Conservation (phyloP, 2,888 invertebrate genomes). For the Drosophila longiperda region DNA sequence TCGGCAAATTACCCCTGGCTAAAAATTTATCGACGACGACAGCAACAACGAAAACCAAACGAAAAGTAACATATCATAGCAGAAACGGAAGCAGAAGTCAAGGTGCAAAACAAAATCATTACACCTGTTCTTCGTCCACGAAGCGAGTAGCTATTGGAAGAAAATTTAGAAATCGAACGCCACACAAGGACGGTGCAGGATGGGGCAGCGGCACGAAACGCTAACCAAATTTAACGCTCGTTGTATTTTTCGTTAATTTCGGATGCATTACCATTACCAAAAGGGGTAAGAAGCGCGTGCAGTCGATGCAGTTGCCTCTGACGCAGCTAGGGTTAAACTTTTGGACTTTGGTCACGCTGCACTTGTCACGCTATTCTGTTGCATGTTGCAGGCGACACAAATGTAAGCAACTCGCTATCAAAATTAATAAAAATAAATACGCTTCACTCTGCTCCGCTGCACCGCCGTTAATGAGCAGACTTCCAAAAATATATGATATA, state of each 20-base stretch:
- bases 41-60: constrained; percentile 26
- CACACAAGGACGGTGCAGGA: constrained; percentile 15
- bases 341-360: constrained; percentile 63
- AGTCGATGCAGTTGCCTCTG: constrained; percentile 10
- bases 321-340: constrained; percentile 32
- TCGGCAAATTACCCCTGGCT: constrained; percentile 65
- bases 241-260: constrained; percentile 49
- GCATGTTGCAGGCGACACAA: constrained; percentile 62
- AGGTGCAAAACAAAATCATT: constrained; percentile 80
- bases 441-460: constrained; percentile 49
- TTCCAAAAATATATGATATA: constrained; percentile 45
- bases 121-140: constrained; percentile 73
- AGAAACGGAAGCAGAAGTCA: constrained; percentile 73
- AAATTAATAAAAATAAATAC: constrained; percentile 72
- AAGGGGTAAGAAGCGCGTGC: constrained; percentile 39
- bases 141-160: constrained; percentile 20
- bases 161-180: constrained; percentile 71
- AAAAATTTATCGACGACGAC: constrained; percentile 55
- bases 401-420: constrained; percentile 49
- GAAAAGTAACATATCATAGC: not conserved
- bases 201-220: constrained; percentile 17
- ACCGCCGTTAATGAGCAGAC: constrained; percentile 65
- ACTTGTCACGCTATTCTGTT: constrained; percentile 41
- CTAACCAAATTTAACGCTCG: constrained; percentile 47
- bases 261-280: constrained; percentile 30